phyloP scores from a whole-genome alignment of 2,888 invertebrate species.

The Amblyjoppa fuscipennis region DNA sequence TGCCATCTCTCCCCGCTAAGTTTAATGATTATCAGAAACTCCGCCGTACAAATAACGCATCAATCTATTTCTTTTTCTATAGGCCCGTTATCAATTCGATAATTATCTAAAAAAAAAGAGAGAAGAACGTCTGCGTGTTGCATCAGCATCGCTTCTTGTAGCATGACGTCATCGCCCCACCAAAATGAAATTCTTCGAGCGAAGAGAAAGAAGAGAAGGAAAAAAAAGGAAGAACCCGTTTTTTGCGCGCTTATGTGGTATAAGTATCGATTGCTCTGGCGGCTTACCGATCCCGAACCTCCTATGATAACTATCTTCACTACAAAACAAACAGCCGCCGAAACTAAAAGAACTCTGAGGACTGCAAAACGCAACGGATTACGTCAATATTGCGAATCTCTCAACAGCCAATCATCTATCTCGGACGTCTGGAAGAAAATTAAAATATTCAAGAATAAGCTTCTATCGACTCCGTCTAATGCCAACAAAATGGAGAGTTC shows the following conservation, averaged over 20 bases:
- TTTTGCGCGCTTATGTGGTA: not conserved
- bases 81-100: not conserved
- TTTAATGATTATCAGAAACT: not conserved
- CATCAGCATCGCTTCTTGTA: not conserved
- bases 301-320: conserved; percentile 5
- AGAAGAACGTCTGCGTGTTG: not conserved
- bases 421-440: conserved; percentile 12
- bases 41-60: not conserved
- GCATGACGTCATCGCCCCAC: conserved; percentile 14
- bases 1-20: not conserved
- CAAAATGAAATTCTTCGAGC: not conserved
- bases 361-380: not conserved
- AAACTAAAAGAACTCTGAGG: not conserved
- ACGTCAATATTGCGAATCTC: not conserved
- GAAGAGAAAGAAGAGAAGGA: not conserved
- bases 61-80: not conserved
- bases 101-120: not conserved
- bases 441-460: conserved; percentile 18
- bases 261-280: not conserved
- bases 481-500: not conserved
- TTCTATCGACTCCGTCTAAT: not conserved
- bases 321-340: not conserved
- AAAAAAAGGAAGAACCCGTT: not conserved
- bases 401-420: conserved; percentile 6
- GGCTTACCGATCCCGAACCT: not conserved